Evolutionary conservation across 2,113 vertebrate species (phyloP).

Genomic region (Pedetes capensis): DNA sequence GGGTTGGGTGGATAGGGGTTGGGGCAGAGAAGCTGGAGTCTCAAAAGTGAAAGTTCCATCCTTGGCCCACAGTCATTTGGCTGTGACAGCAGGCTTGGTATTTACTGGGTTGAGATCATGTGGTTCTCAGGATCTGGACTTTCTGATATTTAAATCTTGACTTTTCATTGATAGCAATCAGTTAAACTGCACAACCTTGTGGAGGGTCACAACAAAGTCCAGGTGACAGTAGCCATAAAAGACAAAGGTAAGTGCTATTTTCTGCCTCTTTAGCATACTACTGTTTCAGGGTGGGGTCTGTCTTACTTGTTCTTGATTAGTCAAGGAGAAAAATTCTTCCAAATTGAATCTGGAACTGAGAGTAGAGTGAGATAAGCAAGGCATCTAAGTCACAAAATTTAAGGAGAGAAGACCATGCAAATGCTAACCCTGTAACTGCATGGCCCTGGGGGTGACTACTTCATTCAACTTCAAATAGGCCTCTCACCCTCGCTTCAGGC

Average conservation of each 20-base stretch:
- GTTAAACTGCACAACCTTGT: constrained; percentile 77
- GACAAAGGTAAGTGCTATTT: constrained; percentile 71
- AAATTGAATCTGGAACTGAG: not conserved
- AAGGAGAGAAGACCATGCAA: not conserved
- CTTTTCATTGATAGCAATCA: constrained; percentile 79
- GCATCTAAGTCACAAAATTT: not conserved
- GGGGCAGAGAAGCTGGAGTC: not conserved
- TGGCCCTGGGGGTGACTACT: not conserved
- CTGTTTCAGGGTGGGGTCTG: not conserved
- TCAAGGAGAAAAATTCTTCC: not conserved
- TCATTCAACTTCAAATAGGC: not conserved
- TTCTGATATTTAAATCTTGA: not conserved
- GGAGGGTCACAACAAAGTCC: constrained; percentile 80
- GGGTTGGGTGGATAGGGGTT: not conserved
- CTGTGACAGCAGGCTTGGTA: not conserved
- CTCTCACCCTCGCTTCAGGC: not conserved
- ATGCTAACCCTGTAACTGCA: not conserved
- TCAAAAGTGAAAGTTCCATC: not conserved
- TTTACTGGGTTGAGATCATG: not conserved
- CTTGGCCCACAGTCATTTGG: not conserved
- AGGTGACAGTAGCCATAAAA: constrained; percentile 70
- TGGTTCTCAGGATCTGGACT: not conserved
- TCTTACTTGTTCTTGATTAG: not conserved
- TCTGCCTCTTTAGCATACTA: not conserved
- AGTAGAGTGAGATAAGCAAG: not conserved